These are phyloP conservation scores for Vanessa cardui DNA, from an alignment of 2,888 invertebrate species.

Conservation along the genomic window DNA sequence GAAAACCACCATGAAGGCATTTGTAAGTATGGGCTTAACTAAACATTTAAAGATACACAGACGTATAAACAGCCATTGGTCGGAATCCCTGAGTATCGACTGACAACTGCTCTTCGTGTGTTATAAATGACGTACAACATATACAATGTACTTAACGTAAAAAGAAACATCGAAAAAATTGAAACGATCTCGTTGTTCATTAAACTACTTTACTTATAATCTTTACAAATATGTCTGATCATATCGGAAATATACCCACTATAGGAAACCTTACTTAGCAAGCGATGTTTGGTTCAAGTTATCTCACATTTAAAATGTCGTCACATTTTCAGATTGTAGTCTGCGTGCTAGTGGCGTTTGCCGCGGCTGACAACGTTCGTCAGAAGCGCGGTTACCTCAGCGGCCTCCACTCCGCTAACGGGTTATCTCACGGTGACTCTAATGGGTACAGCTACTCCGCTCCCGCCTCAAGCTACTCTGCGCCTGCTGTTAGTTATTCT, in stretches of 20 bases:
- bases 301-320: too few species aligned
- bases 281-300: too few species aligned
- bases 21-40: conserved; percentile 50
- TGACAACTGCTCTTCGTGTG: too few species aligned
- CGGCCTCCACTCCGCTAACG: conserved; percentile 39
- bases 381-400: conserved; percentile 54
- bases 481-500: conserved; percentile 27
- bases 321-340: conserved; percentile 42
- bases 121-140: too few species aligned
- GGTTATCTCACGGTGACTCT: conserved; percentile 19
- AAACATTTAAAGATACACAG: background rate
- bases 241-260: too few species aligned
- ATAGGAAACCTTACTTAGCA: too few species aligned
- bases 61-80: too few species aligned
- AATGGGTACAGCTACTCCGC: conserved; percentile 29
- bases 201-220: too few species aligned
- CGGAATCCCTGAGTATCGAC: background rate
- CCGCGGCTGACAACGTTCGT: conserved; percentile 48
- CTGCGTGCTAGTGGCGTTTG: conserved; percentile 48
- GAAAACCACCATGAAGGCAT: conserved; percentile 52
- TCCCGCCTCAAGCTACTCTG: conserved; percentile 36
- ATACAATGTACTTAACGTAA: too few species aligned
- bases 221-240: too few species aligned
- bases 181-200: too few species aligned
- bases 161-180: too few species aligned